These are phyloP conservation scores for Norana najaformis DNA, from an alignment of 2,888 invertebrate species.

Conservation along the genomic window DNA sequence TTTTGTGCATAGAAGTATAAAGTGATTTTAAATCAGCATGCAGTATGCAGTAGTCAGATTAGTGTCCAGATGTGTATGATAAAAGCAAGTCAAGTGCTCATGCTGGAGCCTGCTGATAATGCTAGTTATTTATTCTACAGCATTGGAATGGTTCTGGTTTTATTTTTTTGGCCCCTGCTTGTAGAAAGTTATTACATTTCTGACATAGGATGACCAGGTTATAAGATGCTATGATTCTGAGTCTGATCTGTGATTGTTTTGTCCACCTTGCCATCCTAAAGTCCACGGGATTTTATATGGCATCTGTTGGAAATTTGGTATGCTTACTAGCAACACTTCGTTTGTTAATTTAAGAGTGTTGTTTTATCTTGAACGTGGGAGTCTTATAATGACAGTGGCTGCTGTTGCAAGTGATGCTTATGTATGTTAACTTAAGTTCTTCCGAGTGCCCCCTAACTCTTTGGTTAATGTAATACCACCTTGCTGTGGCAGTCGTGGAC, in stretches of 20 bases:
- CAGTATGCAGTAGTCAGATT: background rate
- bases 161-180: background rate
- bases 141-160: background rate
- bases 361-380: slow-evolving; percentile 17
- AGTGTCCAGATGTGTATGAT: background rate
- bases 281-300: slow-evolving; percentile 23
- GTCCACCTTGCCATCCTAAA: background rate
- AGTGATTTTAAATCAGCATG: background rate
- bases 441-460: background rate
- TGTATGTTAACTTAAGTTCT: slow-evolving; percentile 20
- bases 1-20: background rate
- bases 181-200: slow-evolving; percentile 5
- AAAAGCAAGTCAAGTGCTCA: background rate
- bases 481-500: background rate
- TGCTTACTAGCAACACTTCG: background rate
- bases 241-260: slow-evolving; percentile 22
- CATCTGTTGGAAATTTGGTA: slow-evolving; percentile 24
- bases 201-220: background rate
- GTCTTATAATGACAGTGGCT: background rate
- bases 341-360: slow-evolving; percentile 24
- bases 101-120: background rate
- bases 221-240: slow-evolving; percentile 1
- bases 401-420: slow-evolving; percentile 9
- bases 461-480: background rate
- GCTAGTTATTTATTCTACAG: background rate